Evolutionary conservation across 2,888 invertebrate species (phyloP).

Genomic region (Neoitamus cyanurus): DNA sequence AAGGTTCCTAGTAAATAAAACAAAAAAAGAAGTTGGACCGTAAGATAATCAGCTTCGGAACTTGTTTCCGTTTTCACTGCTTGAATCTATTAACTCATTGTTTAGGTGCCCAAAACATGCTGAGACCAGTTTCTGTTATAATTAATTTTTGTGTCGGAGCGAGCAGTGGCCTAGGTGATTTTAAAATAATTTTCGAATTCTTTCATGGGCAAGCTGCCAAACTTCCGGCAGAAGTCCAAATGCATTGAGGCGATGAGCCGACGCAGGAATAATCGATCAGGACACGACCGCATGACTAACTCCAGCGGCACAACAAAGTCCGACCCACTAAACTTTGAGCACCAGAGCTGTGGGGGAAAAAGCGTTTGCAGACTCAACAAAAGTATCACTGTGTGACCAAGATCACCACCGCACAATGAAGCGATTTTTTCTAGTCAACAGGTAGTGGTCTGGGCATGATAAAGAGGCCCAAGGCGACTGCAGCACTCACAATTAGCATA

Average conservation of each 20-base stretch:
- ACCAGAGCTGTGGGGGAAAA: not conserved
- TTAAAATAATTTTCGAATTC: not conserved
- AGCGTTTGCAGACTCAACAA: not conserved
- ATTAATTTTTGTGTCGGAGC: not conserved
- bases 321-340: not conserved
- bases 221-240: not conserved
- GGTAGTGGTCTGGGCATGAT: not conserved
- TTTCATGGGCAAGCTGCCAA: not conserved
- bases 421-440: not conserved
- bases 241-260: not conserved
- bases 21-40: no score
- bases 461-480: not conserved
- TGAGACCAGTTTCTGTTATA: not conserved
- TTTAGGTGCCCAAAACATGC: not conserved
- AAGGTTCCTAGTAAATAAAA: no score
- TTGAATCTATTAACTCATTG: not conserved
- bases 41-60: not conserved
- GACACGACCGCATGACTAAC: not conserved
- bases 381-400: not conserved
- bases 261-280: not conserved
- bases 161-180: not conserved
- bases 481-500: slow-evolving; percentile 49
- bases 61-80: not conserved
- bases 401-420: not conserved
- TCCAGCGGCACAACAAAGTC: not conserved